A percentile compares a stretch with the other conserved stretches of the same genome.
These are phyloP conservation scores for Lophotis ruficrista DNA, from an alignment of 2,113 vertebrate species.

Conservation along the genomic window DNA sequence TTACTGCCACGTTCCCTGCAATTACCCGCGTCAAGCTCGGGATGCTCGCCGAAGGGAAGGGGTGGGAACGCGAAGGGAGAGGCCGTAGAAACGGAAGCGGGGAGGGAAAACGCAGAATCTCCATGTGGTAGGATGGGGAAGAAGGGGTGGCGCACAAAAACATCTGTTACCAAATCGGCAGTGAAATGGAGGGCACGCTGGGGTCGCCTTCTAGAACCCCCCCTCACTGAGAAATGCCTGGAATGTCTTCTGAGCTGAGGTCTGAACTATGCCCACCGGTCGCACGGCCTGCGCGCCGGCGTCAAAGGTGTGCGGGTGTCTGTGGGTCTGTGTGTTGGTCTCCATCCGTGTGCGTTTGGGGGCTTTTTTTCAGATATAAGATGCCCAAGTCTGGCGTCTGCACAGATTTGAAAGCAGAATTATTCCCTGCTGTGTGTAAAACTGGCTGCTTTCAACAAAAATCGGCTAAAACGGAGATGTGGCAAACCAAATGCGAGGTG, in stretches of 20 bases:
- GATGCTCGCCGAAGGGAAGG: not conserved
- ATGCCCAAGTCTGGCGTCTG: not conserved
- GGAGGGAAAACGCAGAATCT: not conserved
- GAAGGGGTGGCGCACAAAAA: not conserved
- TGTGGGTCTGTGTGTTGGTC: accelerated
- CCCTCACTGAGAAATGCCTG: not conserved
- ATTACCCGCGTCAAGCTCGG: not conserved
- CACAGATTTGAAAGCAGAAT: not conserved
- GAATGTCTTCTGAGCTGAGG: not conserved
- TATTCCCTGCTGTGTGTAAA: accelerated
- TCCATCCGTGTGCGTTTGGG: accelerated
- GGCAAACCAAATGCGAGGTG: not conserved
- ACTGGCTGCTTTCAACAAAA: not conserved
- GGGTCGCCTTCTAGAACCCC: not conserved
- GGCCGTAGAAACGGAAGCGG: not conserved
- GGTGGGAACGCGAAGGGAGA: not conserved
- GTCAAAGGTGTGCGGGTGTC: accelerated
- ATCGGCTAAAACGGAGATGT: not conserved
- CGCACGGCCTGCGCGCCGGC: not conserved
- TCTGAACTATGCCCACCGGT: not conserved
- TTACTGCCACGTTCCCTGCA: not conserved
- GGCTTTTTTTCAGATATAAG: not conserved
- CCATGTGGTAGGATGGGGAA: not conserved
- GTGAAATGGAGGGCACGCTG: not conserved
- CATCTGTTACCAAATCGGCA: not conserved